Percentiles rank a stretch among this genome's conserved stretches.
phyloP scores from a whole-genome alignment of 2,888 invertebrate genomes.

The Acleris laterana region DNA sequence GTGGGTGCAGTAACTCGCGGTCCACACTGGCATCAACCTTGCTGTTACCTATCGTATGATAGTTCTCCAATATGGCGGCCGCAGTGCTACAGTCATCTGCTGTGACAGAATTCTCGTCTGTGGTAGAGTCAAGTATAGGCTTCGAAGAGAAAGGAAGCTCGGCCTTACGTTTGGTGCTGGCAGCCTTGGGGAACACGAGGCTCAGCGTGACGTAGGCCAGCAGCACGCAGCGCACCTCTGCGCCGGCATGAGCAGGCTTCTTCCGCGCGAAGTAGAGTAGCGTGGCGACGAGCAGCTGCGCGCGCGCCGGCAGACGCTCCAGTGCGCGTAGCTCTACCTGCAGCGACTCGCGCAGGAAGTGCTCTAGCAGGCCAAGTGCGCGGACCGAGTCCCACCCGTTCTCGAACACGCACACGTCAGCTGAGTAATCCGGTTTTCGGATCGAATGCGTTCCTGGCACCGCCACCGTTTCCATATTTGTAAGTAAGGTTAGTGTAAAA shows the following conservation, averaged over 20 bases:
- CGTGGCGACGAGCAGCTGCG: constrained; percentile 31
- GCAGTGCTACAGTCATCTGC: constrained; percentile 43
- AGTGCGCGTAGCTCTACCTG: constrained; percentile 4
- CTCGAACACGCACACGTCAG: constrained; percentile 18
- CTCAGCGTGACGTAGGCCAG: constrained; percentile 29
- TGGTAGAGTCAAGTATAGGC: constrained; percentile 9
- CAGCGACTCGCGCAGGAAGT: constrained; percentile 31
- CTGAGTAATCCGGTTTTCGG: constrained; percentile 6
- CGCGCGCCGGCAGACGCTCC: constrained; percentile 8
- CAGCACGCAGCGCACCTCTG: constrained; percentile 24
- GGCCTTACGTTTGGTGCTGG: background rate
- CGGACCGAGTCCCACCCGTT: constrained; percentile 33
- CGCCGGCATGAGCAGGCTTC: background rate
- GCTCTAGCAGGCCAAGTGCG: constrained; percentile 25
- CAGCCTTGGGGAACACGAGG: constrained; percentile 5
- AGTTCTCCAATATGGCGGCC: constrained; percentile 21
- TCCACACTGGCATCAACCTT: constrained; percentile 13
- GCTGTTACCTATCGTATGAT: constrained; percentile 8
- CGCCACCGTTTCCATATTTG: background rate
- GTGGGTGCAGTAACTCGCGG: constrained; percentile 17
- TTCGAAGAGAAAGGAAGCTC: constrained; percentile 1
- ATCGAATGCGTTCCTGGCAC: background rate
- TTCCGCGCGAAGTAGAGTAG: constrained; percentile 47
- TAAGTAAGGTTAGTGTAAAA: constrained; percentile 10
- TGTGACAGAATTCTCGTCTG: constrained; percentile 23